Base-by-base conservation (phyloP, 1,140 invertebrate genomes). In the Eupristina koningsbergeri region DNA sequence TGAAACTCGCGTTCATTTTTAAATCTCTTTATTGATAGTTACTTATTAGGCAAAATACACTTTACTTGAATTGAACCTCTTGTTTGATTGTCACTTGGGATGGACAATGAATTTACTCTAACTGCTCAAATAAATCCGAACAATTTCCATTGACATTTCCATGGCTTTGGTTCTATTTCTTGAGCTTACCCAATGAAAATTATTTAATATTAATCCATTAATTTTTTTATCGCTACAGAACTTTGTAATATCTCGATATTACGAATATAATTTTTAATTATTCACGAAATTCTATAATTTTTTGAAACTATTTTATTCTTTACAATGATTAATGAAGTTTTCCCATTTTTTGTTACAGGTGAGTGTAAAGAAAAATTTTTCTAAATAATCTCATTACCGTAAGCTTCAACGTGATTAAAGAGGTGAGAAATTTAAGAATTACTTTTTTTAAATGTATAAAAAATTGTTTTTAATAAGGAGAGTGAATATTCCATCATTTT, bases 321-420 rank as follows among this genome's bases (percentile, higher is more conserved):
- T 5, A 45, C 11, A 45, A 45, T 11, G 5, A 45, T 11, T 81
- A 64, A 81, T 31, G 58, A 64, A 50, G 64, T 2, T 64, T 73
- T 50, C n/a, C 0, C 31, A 6, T 45, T 5, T 88, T 88, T 89
- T 88, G 86, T 92, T 92, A 0, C 89, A 92, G 90, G 91, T 92
- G 90, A 92, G 90, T 91, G 84, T 3, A 90, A 90, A 86, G 78
- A 86, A 85, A 90, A 88, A 80, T 85, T 87, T 64, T 61, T 50
- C 13, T 17, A 9, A 50, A 88, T 79, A 87, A 87, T 84, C 79
- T 81, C 81, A 80, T 41, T 85, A 86, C n/a, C 77, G 83, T 39
- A 85, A 88, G 87, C 88, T 86, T 73, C 73, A 82, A 50, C 64
- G 75, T 61, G 83, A 83, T 6, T 64, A 81, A 85, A n/a, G n/a